Evolutionary conservation across 1,140 invertebrate genomes (phyloP).

Genomic region (Paramacrobiotus metropolitanus): DNA sequence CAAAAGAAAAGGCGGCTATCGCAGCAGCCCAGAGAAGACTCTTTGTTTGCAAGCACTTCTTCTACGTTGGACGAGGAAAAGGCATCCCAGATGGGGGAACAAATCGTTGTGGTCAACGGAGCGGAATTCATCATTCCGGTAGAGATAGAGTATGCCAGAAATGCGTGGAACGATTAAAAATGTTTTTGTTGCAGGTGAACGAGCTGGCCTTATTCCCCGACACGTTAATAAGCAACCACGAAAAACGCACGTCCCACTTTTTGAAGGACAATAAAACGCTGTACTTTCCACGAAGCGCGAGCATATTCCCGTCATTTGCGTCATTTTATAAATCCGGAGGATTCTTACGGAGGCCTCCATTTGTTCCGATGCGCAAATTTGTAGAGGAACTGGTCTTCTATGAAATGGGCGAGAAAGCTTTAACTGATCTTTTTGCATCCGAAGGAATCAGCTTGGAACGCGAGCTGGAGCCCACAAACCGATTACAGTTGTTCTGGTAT

Average conservation of each 20-base stretch:
- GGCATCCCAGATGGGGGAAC: background rate
- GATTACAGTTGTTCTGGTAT: background rate
- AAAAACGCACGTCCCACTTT: background rate
- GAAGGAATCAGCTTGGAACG: background rate
- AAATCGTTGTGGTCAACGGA: background rate
- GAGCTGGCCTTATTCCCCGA: background rate
- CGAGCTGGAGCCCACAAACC: background rate
- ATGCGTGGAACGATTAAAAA: background rate
- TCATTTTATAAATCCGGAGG: background rate
- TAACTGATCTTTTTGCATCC: background rate
- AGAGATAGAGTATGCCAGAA: background rate
- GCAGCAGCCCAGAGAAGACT: background rate
- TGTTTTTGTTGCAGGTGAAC: too few relatives aligned
- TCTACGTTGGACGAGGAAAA: background rate
- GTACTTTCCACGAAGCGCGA: background rate
- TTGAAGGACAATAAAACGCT: background rate
- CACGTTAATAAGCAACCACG: background rate
- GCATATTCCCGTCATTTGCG: background rate
- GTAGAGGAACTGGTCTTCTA: background rate
- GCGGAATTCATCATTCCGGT: background rate
- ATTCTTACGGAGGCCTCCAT: background rate
- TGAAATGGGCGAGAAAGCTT: background rate
- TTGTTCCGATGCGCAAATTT: background rate
- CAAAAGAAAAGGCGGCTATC: background rate
- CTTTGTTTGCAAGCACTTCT: background rate